phyloP scores from a whole-genome alignment of 2,888 invertebrate species.

The Dasypogon diadema region DNA sequence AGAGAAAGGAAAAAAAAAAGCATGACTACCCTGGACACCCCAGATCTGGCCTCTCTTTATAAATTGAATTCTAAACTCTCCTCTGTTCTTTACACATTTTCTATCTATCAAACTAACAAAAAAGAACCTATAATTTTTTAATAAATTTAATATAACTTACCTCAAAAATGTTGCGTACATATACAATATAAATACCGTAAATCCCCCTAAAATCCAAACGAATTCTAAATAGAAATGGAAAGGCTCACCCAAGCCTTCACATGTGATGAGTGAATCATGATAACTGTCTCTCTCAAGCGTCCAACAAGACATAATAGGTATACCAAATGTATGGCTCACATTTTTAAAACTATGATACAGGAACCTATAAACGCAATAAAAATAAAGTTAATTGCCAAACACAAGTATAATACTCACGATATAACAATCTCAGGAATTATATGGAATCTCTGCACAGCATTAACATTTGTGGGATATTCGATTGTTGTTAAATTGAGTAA shows the following conservation, averaged over 20 bases:
- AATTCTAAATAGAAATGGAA: slow-evolving; percentile 85
- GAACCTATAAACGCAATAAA: slow-evolving; percentile 48
- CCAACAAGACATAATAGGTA: slow-evolving; percentile 66
- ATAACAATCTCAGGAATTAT: slow-evolving; percentile 83
- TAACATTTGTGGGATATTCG: slow-evolving; percentile 84
- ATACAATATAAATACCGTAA: slow-evolving; percentile 78
- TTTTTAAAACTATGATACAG: slow-evolving; percentile 57
- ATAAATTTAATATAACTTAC: slow-evolving; percentile 66
- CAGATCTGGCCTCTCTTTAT: no score
- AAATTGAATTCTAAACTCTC: no score
- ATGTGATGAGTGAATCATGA: slow-evolving; percentile 72
- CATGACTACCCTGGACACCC: no score
- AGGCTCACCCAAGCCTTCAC: slow-evolving; percentile 84
- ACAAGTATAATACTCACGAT: slow-evolving; percentile 60
- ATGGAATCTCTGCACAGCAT: slow-evolving; percentile 85
- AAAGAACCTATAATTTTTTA: no score
- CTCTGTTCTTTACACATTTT: no score
- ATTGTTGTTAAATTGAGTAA: slow-evolving; percentile 81
- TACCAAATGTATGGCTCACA: slow-evolving; percentile 55
- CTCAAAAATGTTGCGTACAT: slow-evolving; percentile 77
- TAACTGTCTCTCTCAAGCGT: slow-evolving; percentile 65
- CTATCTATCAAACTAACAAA: no score
- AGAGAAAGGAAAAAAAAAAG: no score
- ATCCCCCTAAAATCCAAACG: slow-evolving; percentile 80
- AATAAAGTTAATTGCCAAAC: slow-evolving; percentile 43